Percentiles rank a stretch among this genome's conserved stretches.
These are phyloP conservation scores for Sisor rabdophorus DNA, from an alignment of 2,113 vertebrate species.

Conservation along the genomic window DNA sequence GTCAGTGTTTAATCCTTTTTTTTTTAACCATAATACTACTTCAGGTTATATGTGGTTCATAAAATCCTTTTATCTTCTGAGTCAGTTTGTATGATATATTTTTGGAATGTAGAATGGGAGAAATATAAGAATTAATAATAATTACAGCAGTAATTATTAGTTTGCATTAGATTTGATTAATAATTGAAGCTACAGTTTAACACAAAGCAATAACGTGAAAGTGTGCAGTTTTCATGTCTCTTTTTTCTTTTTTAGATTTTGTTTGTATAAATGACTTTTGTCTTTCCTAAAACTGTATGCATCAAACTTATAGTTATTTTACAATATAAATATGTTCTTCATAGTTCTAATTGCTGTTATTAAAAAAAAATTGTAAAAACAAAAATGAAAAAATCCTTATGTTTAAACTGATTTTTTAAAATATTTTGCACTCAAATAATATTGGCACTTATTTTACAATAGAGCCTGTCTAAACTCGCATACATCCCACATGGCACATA, in stretches of 20 bases:
- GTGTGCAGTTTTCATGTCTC: no score
- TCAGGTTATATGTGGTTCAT: background rate
- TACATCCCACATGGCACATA: background rate
- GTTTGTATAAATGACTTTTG: no score
- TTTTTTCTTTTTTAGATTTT: no score
- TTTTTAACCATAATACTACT: background rate
- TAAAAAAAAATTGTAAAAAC: no score
- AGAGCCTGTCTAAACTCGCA: background rate
- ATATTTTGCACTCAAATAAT: no score
- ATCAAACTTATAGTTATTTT: no score
- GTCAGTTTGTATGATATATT: background rate
- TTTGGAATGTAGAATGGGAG: background rate
- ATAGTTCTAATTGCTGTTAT: no score
- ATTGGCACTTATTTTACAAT: background rate
- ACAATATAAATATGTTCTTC: no score
- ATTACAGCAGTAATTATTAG: background rate
- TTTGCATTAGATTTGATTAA: background rate
- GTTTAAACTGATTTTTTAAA: no score
- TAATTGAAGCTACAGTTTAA: background rate
- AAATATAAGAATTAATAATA: background rate
- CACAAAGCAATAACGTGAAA: background rate
- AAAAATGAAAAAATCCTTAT: no score
- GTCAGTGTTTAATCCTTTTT: constrained; percentile 1
- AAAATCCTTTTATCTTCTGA: background rate
- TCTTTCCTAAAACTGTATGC: no score